Conservation (phyloP, 1,140 invertebrate genomes). For the Caerostris extrusa region DNA sequence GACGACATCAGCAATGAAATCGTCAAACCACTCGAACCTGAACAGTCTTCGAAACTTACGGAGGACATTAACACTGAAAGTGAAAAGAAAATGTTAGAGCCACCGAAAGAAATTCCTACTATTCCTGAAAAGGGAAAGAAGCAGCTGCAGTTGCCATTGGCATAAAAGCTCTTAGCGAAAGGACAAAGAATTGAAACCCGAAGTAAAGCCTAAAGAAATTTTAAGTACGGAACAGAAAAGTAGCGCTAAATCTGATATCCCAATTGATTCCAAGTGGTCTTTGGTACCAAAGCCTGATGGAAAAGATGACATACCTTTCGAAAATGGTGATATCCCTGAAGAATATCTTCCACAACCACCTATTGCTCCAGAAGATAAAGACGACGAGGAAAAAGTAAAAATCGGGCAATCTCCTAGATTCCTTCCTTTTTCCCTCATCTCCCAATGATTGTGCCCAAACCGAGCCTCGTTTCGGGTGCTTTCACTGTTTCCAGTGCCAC, state of each 20-base stretch:
- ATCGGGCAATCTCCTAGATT: neutral
- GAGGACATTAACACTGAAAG: neutral
- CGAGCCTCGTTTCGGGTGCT: neutral
- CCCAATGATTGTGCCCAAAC: neutral
- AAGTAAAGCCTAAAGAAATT: neutral
- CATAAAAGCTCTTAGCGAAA: neutral
- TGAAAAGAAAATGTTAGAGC: neutral
- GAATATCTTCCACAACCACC: constrained; percentile 20
- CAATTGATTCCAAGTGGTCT: neutral
- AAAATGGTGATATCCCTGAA: neutral
- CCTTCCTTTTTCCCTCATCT: neutral
- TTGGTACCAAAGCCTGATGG: constrained; percentile 29
- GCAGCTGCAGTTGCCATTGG: neutral
- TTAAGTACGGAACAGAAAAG: neutral
- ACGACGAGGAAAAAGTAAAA: neutral
- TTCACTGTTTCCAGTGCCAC: neutral
- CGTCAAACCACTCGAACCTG: neutral
- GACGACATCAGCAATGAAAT: constrained; percentile 3
- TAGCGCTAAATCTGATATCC: neutral
- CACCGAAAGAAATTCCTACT: neutral
- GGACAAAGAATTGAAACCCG: neutral
- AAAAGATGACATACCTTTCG: constrained; percentile 25
- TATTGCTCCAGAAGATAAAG: neutral
- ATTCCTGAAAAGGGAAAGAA: neutral
- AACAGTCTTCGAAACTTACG: neutral